A percentile compares a stretch with the other conserved stretches of the same genome.
phyloP scores from a whole-genome alignment of 2,113 vertebrate genomes.

The Onychostruthus taczanowskii region DNA sequence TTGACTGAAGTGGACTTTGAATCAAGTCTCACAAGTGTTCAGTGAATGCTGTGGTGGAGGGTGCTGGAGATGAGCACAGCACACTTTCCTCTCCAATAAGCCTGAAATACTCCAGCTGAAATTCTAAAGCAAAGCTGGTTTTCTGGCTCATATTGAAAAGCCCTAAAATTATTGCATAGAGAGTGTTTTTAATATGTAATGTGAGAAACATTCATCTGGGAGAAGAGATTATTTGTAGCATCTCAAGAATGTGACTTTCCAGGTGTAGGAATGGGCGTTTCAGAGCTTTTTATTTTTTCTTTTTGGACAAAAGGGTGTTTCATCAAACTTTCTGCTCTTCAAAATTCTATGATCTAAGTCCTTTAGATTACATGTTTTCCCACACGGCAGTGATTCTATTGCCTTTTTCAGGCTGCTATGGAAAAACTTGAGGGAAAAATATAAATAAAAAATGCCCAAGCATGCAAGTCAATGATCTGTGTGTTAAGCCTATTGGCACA shows the following conservation, averaged over 20 bases:
- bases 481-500: conserved; percentile 67
- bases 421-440: conserved; percentile 57
- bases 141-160: neutral
- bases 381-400: neutral
- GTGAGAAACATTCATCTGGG: neutral
- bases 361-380: neutral
- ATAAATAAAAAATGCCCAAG: conserved; percentile 51
- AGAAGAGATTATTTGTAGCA: neutral
- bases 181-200: neutral
- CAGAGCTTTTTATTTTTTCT: neutral
- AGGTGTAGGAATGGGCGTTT: conserved; percentile 13
- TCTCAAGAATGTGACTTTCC: conserved; percentile 21
- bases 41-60: neutral
- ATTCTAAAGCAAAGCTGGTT: neutral
- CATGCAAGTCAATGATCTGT: conserved; percentile 65
- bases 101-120: neutral
- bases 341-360: neutral
- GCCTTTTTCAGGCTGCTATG: conserved; percentile 23
- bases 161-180: neutral
- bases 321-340: neutral
- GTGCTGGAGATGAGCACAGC: neutral
- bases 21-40: neutral
- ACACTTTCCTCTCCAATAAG: neutral
- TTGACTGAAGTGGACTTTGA: conserved; percentile 51
- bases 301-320: conserved; percentile 22